phyloP scores from a whole-genome alignment of 2,113 vertebrate genomes.

The Heterotilapia buettikoferi region DNA sequence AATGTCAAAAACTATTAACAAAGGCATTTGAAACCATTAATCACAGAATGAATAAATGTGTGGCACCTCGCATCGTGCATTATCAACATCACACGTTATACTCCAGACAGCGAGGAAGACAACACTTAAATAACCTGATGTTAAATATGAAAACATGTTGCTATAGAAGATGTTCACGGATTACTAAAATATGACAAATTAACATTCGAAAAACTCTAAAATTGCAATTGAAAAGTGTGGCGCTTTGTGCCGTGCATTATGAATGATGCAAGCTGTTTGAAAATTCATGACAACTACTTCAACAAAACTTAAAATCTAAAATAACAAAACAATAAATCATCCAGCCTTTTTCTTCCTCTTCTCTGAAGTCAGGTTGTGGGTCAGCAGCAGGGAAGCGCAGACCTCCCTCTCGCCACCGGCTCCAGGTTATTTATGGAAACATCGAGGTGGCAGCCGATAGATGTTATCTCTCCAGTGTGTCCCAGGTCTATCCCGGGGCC shows the following conservation, averaged over 20 bases:
- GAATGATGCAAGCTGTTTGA: neutral
- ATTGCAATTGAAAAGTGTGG: neutral
- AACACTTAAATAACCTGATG: neutral
- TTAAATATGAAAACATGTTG: neutral
- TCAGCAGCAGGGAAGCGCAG: neutral
- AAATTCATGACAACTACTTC: fast-evolving
- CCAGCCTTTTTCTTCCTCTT: neutral
- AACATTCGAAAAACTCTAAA: neutral
- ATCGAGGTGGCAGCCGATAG: fast-evolving
- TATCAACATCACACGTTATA: neutral
- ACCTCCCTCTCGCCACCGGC: neutral
- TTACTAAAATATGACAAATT: neutral
- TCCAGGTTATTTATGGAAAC: neutral
- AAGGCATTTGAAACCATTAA: neutral
- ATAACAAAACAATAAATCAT: neutral
- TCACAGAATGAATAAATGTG: neutral
- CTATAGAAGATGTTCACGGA: neutral
- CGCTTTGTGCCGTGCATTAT: too few species aligned
- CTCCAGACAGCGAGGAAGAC: neutral
- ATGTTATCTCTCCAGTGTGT: fast-evolving
- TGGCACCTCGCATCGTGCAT: fast-evolving
- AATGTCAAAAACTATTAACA: neutral
- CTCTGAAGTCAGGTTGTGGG: neutral
- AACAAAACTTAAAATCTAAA: neutral
- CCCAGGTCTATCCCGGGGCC: fast-evolving